Base-by-base conservation (phyloP, 2,113 vertebrate species). In the Physeter macrocephalus region DNA sequence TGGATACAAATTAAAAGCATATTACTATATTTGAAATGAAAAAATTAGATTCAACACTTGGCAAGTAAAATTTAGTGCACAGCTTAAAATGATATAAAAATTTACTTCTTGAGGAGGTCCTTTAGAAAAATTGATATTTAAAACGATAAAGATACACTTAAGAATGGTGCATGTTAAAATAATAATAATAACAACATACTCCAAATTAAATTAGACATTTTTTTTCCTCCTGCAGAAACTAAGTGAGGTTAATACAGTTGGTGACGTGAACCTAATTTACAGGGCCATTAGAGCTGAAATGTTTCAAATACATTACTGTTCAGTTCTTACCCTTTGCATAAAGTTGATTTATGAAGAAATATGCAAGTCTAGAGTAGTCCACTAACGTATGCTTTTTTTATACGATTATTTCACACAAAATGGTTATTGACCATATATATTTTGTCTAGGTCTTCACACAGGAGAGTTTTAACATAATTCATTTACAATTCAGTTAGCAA, bases 261-360 rank as follows among this genome's bases (percentile, higher is more conserved):
- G 25, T 54, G 29, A 96, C 88, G 10, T 39, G 69, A 94, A 88
- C 61, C 82, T 83, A 27, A 89, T 98, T 72, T 94, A 39, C 87
- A 41, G 62, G 31, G 88, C 80, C 54, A 78, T 92, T 97, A 94
- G 17, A 94, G 72, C 6, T 84, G 85, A 90, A 97, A 96, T 13
- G 1, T 2, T 95, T 57, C 31, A 97, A 97, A 95, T 1, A 93
- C 29, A 96, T 93, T 72, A 91, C 62, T 31, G 0, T 67, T 72
- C 27, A 85, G 17, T 94, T 90, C 52, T 96, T 71, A 95, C 91
- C 71, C 59, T 94, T 96, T 96, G 83, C 67, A 96, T 94, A 82
- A 95, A 94, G 23, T 59, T 93, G 85, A 95, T 93, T 97, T 91
- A 92, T 80, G 71, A 97, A 71, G 61, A 98, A 98, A 97, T 97